phyloP scores from a whole-genome alignment of 2,797 vertebrate species.

The Hirundo rustica region DNA sequence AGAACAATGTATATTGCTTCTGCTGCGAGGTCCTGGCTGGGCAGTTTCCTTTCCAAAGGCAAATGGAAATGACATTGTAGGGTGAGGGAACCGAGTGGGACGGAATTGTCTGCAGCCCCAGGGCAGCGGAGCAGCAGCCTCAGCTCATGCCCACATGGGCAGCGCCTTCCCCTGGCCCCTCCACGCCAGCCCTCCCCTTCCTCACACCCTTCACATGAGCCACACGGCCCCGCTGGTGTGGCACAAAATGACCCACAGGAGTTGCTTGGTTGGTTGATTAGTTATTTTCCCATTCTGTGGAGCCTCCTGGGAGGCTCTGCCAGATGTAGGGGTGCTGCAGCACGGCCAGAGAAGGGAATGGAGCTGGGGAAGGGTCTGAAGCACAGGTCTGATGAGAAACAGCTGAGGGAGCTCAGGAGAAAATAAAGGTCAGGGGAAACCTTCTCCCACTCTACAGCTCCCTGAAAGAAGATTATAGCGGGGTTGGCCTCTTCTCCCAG shows the following conservation, averaged over 20 bases:
- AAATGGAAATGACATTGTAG: fast-evolving
- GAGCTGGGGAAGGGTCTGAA: not conserved
- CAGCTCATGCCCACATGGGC: fast-evolving
- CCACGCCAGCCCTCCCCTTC: fast-evolving
- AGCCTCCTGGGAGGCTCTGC: not conserved
- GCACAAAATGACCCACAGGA: not conserved
- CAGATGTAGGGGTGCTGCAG: not conserved
- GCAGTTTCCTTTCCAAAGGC: not conserved
- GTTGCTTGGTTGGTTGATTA: not conserved
- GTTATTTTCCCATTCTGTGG: not conserved
- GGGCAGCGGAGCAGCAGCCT: not conserved
- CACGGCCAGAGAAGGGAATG: not conserved
- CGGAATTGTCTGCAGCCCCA: not conserved
- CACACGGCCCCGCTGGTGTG: fast-evolving
- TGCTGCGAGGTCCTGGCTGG: not conserved
- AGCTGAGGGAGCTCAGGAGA: not conserved
- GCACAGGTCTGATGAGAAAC: not conserved
- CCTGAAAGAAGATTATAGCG: not conserved
- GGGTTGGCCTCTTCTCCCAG: not conserved
- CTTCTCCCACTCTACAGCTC: not conserved
- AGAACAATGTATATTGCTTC: not conserved
- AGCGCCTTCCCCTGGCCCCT: not conserved
- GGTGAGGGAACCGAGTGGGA: fast-evolving
- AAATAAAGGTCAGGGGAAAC: not conserved
- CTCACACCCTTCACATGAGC: fast-evolving